phyloP scores from a whole-genome alignment of 2,113 vertebrate species.

The Numida meleagris region DNA sequence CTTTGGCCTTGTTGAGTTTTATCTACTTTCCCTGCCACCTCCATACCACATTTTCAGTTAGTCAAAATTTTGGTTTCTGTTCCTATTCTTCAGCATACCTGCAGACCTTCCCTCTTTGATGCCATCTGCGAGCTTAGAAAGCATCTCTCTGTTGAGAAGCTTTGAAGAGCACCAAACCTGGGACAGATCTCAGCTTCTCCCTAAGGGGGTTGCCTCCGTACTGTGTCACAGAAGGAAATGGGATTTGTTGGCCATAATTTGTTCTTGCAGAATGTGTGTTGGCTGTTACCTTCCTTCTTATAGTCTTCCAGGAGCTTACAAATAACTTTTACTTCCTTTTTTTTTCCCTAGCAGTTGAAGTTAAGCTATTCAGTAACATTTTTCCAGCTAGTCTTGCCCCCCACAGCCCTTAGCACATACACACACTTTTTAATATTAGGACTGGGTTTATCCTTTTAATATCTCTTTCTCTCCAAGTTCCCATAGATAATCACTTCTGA shows the following conservation, averaged over 20 bases:
- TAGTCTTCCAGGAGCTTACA: neutral
- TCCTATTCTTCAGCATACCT: neutral
- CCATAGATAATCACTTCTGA: neutral
- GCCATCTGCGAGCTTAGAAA: neutral
- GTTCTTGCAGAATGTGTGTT: neutral
- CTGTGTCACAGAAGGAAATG: neutral
- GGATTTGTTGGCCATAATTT: neutral
- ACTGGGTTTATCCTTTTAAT: neutral
- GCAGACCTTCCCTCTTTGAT: neutral
- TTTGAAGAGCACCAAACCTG: neutral
- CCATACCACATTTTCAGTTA: neutral
- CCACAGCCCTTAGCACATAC: neutral
- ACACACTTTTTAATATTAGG: neutral
- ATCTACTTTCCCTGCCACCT: neutral
- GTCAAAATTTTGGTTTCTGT: neutral
- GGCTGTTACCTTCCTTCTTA: neutral
- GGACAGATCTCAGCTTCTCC: neutral
- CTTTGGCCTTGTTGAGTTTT: constrained; percentile 9
- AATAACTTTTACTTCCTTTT: neutral
- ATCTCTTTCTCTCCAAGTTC: neutral
- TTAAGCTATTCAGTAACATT: neutral
- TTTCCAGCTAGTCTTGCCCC: neutral
- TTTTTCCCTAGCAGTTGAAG: neutral
- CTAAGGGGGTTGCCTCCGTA: neutral
- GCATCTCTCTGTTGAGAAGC: neutral